phyloP scores from a whole-genome alignment of 1,140 invertebrate genomes.

The Doryteuthis pealeii region DNA sequence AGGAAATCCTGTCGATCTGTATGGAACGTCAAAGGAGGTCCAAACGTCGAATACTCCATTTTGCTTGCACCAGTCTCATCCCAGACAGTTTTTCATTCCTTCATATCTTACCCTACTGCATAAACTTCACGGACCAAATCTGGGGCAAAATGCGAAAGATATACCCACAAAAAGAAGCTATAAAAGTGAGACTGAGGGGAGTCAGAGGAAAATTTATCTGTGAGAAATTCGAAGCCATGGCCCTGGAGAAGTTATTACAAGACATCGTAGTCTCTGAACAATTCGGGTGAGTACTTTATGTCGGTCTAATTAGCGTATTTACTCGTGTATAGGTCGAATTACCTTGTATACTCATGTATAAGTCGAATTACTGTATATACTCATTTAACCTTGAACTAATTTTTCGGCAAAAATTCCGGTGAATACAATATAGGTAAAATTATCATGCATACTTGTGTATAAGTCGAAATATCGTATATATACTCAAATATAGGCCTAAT shows the following conservation, averaged over 20 bases:
- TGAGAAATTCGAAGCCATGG: constrained; percentile 13
- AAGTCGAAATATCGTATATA: too few relatives aligned
- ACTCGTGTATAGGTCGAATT: too few relatives aligned
- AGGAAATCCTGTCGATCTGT: constrained; percentile 35
- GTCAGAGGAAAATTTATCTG: constrained; percentile 16
- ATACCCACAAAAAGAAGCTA: background rate
- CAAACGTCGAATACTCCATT: constrained; percentile 19
- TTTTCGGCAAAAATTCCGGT: too few relatives aligned
- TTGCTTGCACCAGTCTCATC: constrained; percentile 19
- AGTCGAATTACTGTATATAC: too few relatives aligned
- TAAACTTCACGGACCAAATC: constrained; percentile 25
- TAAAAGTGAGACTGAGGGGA: background rate
- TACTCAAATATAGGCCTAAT: too few relatives aligned
- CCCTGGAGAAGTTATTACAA: constrained; percentile 17
- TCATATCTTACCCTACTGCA: constrained; percentile 27
- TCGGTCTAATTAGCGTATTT: too few relatives aligned
- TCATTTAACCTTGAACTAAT: too few relatives aligned
- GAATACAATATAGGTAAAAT: too few relatives aligned
- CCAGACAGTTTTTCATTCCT: constrained; percentile 22
- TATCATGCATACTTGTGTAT: too few relatives aligned
- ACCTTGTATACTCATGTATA: too few relatives aligned
- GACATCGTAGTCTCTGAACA: constrained; percentile 4
- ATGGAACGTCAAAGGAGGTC: constrained; percentile 31
- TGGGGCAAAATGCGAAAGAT: constrained; percentile 19
- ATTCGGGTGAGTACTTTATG: too few relatives aligned